phyloP scores from a whole-genome alignment of 1,140 invertebrate genomes.

The Leptinotarsa undecemlineata region DNA sequence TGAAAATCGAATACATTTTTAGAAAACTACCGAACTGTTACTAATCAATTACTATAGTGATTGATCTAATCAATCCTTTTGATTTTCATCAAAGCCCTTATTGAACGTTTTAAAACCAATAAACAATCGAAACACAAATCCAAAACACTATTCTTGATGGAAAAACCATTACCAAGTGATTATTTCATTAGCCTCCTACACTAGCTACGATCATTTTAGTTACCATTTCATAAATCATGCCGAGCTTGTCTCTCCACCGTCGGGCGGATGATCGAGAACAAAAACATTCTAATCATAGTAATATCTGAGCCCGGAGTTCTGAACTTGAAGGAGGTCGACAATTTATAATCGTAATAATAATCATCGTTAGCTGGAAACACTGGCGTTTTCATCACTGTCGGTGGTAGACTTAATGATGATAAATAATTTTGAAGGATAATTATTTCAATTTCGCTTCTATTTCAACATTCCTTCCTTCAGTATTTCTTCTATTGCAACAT shows the following conservation, averaged over 20 bases:
- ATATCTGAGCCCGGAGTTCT: conserved; percentile 10
- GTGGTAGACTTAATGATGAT: background rate
- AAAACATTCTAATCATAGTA: conserved; percentile 33
- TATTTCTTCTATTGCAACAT: no score
- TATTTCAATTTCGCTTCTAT: background rate
- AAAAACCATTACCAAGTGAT: conserved; percentile 14
- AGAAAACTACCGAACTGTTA: no score
- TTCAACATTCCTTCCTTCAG: no score
- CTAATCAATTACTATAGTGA: no score
- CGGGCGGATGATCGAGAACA: conserved; percentile 25
- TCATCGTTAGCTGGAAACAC: background rate
- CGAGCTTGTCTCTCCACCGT: conserved; percentile 25
- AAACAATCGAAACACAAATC: no score
- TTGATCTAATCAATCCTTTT: no score
- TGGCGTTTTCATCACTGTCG: background rate
- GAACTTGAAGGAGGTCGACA: background rate
- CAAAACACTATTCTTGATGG: no score
- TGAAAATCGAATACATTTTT: no score
- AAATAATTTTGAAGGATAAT: background rate
- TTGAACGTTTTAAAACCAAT: no score
- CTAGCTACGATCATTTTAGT: conserved; percentile 29
- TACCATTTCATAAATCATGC: conserved; percentile 33
- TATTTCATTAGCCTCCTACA: conserved; percentile 33
- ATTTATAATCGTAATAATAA: conserved; percentile 8
- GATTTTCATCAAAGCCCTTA: no score